Base-by-base conservation (phyloP, 2,888 invertebrate genomes). In the Mamestra brassicae region DNA sequence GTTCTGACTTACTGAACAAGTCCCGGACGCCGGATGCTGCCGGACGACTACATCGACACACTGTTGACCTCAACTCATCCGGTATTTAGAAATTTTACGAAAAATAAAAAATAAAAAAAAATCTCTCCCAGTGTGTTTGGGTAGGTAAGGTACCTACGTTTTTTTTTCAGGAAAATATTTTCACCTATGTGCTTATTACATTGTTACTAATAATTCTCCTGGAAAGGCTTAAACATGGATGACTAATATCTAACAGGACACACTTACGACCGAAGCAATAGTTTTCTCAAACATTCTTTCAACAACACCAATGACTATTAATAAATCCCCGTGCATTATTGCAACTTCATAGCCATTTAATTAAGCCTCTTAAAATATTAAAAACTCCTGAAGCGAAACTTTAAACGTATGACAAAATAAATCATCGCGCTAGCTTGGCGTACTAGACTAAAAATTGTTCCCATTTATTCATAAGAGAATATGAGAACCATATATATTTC, bases 401-500 rank as follows among this genome's bases (percentile, higher is more conserved):
- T 88, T 81, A 84, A 89, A 86, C 86, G 83, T 69, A 78, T 80
- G 71, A 68, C 74, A 67, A 71, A 42, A 83, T 90, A 90, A 90
- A 90, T 91, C 88, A 90, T 76, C 67, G 71, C 72, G 72, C 83
- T 88, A 88, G 91, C 89, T 90, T 91, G 90, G 88, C 89, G 87
- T 89, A 89, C 91, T 89, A 91, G 88, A 90, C 92, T 91, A 92
- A 94, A 88, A 94, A 92, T 91, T 92, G 89, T 88, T 87, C 86
- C 85, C 92, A 87, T 90, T 93, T 93, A 93, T 93, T 93, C 93
- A 93, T 93, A 93, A 89, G 92, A 89, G 92, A 92, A 91, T 92
- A 92, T 92, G 92, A 92, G 91, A 91, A 89, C 89, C 92, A 90
- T 93, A 94, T 93, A 95, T 95, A 94, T 93, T 92, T 93, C 91